phyloP scores from a whole-genome alignment of 2,113 vertebrate genomes.

The Motacilla tschutschensis region DNA sequence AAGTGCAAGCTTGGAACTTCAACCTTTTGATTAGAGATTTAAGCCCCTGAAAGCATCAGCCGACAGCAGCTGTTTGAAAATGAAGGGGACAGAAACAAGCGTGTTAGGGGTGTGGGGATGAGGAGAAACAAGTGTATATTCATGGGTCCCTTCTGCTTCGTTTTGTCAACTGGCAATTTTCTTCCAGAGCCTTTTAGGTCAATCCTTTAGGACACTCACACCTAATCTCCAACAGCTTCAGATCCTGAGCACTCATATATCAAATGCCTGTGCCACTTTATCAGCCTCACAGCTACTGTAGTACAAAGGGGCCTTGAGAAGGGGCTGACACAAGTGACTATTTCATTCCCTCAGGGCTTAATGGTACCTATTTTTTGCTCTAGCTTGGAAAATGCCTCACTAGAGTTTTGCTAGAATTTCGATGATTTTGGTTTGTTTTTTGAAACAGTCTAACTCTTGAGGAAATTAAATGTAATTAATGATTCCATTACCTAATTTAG shows the following conservation, averaged over 20 bases:
- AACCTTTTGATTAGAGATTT: not conserved
- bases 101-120: not conserved
- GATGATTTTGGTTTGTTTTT: not conserved
- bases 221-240: constrained; percentile 18
- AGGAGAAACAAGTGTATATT: not conserved
- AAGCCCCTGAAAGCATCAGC: not conserved
- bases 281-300: not conserved
- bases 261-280: not conserved
- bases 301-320: not conserved
- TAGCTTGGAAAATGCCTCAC: not conserved
- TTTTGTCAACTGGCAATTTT: constrained; percentile 36
- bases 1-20: not conserved
- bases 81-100: not conserved
- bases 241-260: not conserved
- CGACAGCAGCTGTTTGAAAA: not conserved
- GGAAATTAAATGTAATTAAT: not conserved
- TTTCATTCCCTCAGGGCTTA: not conserved
- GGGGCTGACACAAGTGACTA: not conserved
- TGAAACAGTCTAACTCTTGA: not conserved
- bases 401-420: not conserved
- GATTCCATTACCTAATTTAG: not conserved
- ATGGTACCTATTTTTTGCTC: not conserved
- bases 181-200: not conserved
- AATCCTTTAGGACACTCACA: not conserved
- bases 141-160: not conserved